phyloP scores from a whole-genome alignment of 2,113 vertebrate genomes.

The Ochotona curzoniae region DNA sequence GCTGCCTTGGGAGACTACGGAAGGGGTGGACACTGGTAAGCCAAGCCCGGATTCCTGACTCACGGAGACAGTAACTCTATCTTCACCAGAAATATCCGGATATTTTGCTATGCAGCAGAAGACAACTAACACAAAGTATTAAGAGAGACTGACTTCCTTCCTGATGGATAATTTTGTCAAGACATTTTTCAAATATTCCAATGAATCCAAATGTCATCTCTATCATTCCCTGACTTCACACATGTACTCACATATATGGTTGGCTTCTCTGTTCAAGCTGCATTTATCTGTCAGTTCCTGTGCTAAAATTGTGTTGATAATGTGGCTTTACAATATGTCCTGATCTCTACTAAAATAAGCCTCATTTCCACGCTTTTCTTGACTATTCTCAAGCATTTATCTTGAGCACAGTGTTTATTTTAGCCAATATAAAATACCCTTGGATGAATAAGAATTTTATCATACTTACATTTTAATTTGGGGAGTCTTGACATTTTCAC shows the following conservation, averaged over 20 bases:
- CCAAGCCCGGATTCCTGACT: not conserved
- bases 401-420: constrained; percentile 22
- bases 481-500: not conserved
- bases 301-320: not conserved
- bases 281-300: not conserved
- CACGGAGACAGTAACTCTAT: not conserved
- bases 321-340: not conserved
- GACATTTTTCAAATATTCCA: not conserved
- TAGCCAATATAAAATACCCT: not conserved
- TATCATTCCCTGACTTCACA: not conserved
- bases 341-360: not conserved
- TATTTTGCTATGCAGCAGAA: not conserved
- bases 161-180: not conserved
- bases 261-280: not conserved
- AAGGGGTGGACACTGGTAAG: not conserved
- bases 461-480: constrained; percentile 39
- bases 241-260: not conserved
- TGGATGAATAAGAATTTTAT: constrained; percentile 45
- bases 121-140: not conserved
- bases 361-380: not conserved
- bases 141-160: not conserved
- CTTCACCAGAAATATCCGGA: not conserved
- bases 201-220: not conserved
- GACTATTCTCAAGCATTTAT: not conserved
- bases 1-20: too few species aligned